Evolutionary conservation across 2,888 invertebrate genomes (phyloP), one percentile per base, ranked within the genome.

Genomic region (Cheilosia pagana): DNA sequence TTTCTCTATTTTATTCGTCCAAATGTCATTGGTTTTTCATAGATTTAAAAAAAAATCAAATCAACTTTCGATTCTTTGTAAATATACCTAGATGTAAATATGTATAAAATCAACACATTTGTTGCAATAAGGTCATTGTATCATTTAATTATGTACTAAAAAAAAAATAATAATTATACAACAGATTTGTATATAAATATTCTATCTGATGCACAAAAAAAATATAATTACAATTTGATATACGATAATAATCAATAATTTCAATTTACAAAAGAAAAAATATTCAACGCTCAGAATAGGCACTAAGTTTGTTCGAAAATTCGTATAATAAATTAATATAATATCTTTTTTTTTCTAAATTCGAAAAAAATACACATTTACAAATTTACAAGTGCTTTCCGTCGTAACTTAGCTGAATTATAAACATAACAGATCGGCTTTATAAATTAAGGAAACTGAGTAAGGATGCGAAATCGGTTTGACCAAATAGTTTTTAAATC

Each of bases 41-140:
- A 57, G 41, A 41, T 67, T 45, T 19, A 78, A 41, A 68, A 57
- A 72, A 55, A 78, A 72, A 63, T 57, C 45, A 76, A 60, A 45
- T 55, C 65, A 60, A 70, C 48, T 68, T 72, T 82, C 43, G 67
- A 62, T 68, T 60, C 31, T 72, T 65, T 75, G 62, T 75, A 75
- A 60, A 85, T 76, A 55, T 72, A n/a, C n/a, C n/a, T n/a, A 76
- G 43, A 75, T 70, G 70, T 85, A 79, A 39, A 52, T 59, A 83
- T 74, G 68, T 83, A 79, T 79, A 83, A 83, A 83, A 78, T 63
- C 75, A 81, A 81, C 71, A 70, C 71, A 60, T 41, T 57, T 53
- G 63, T 65, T 81, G 70, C 68, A 76, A 53, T 75, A 81, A 76
- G 63, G 70, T 76, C 65, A 63, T 67, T 57, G 10, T 71, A 52